Evolutionary conservation across 2,797 vertebrate genomes (phyloP), one percentile per base, ranked within the genome.

Genomic region (Craterocephalus amniculus): DNA sequence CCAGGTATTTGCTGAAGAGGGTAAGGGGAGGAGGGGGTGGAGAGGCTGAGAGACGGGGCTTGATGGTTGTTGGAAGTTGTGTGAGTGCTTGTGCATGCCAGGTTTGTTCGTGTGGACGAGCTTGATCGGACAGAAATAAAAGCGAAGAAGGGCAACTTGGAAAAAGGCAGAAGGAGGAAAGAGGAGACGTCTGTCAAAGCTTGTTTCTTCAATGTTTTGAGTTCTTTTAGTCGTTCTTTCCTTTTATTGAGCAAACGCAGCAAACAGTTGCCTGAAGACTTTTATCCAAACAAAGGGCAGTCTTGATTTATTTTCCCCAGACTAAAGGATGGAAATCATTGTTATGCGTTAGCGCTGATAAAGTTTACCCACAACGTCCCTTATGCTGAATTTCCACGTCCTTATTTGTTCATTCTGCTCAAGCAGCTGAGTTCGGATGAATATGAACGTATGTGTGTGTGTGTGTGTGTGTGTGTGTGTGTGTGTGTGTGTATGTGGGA

Each of bases 1-100:
- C 4, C 74, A 78, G 63, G 70, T 75, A 77, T 83, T 74, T 82
- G 57, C 67, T 78, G 77, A 82, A 66, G 70, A 71, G 43, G 27
- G 60, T 20, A n/a, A n/a, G n/a, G n/a, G n/a, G n/a, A n/a, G n/a
- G n/a, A 36, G 49, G 43, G 24, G 67, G 62, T 29, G 45, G 45
- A 43, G 22, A 58, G 31, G 55, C 35, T 26, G 35, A 31, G 63
- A 52, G 38, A 54, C 49, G 68, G 77, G 64, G 57, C 62, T 52
- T 13, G 43, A 63, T 43, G 45, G 49, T 22, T 27, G 55, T 63
- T 52, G 26, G 49, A 61, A 63, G 51, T 54, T 48, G 54, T 65
- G 55, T 32, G 57, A 57, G 24, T 40, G n/a, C 51, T 40, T 22
- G 51, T 31, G 64, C 18, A 32, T 13, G 54, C 22, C 24, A n/a